Base-by-base conservation (phyloP, 2,797 vertebrate genomes). In the Enteromius thamalakanensis region DNA sequence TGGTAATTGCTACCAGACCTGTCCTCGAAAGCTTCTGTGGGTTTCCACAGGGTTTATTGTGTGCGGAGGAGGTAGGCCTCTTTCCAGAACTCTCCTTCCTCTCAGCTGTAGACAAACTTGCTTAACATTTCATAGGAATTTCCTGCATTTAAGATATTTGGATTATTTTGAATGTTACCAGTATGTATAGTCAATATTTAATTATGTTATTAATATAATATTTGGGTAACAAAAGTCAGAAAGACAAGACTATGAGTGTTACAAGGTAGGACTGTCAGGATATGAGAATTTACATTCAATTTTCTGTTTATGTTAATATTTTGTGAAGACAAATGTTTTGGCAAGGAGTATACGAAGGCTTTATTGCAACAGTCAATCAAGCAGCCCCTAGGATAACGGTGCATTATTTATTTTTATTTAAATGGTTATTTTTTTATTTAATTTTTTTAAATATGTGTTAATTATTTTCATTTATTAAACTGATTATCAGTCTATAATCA, bases 1-100 rank as follows among this genome's bases (percentile, higher is more conserved):
- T 69, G 68, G 75, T 93, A 92, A 93, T 93, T 91, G 88, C 85
- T 91, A 85, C 90, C 92, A 93, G 92, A 92, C 86, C 88, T 62
- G 90, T 90, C 88, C 89, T 91, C 76, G 64, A 92, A 92, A 91
- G 87, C 90, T 92, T 85, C 86, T 89, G 86, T 88, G 80, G 86
- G 85, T 90, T 89, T 92, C 81, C 84, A 88, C 82, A 71, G 19
- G 79, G 86, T 83, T 85, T 84, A 81, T 81, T 75, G 75, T 83
- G 81, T 64, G 60, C 4, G 40, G 51, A 80, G 58, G 70, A 62
- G 80, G 75, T 75, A 65, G 62, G 19, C 26, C 72, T 79, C 65
- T 74, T 11, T 37, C 65, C 55, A 37, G 19, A 29, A 19, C 51
- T 70, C 32, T 8, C 10, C 32, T 47, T 62, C 67, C 32, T 71